phyloP scores from a whole-genome alignment of 1,140 invertebrate species.

The Portunus trituberculatus region DNA sequence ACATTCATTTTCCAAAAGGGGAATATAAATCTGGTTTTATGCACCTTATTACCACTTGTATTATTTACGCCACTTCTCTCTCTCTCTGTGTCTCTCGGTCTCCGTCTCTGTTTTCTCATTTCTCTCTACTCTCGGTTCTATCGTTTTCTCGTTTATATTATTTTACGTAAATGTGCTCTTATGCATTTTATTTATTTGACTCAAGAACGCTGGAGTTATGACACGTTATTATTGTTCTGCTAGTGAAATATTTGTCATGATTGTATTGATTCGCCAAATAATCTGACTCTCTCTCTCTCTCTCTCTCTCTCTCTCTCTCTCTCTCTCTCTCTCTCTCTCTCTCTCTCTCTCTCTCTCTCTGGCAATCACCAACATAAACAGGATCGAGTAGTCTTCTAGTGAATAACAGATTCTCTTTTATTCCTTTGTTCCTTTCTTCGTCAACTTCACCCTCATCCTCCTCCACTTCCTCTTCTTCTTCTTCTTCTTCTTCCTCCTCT shows the following conservation, averaged over 20 bases:
- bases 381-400: no score
- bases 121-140: no score
- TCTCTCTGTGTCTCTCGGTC: no score
- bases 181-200: background rate
- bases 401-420: no score
- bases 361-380: no score
- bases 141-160: no score
- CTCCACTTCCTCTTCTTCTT: no score
- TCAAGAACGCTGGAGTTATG: background rate
- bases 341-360: background rate
- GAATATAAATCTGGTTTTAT: background rate
- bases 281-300: slow-evolving; percentile 29
- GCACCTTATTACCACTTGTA: background rate
- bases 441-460: background rate
- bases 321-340: slow-evolving; percentile 15
- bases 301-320: slow-evolving; percentile 47
- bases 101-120: no score
- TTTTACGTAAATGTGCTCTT: background rate
- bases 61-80: background rate
- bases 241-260: background rate
- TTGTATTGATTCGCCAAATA: background rate
- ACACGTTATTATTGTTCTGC: background rate
- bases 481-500: no score
- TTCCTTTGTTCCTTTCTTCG: background rate
- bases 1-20: background rate